These are phyloP conservation scores for Axea sp. DNA, from an alignment of 2,888 invertebrate genomes.

Conservation along the genomic window DNA sequence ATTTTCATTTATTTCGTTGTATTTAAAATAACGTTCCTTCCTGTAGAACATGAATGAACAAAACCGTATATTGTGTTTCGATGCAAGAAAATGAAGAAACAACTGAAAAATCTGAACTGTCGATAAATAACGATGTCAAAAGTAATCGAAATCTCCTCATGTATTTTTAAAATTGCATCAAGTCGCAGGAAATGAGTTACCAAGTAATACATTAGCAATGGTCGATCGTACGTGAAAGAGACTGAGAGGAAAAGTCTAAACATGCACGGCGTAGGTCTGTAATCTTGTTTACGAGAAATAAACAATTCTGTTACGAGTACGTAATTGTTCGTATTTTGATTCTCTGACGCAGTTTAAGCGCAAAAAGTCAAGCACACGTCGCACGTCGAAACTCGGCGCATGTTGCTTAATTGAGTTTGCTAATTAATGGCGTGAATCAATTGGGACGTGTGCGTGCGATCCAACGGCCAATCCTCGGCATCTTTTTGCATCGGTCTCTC, in stretches of 20 bases:
- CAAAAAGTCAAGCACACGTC: constrained; percentile 54
- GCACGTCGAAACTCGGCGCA: constrained; percentile 41
- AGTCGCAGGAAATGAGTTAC: constrained; percentile 22
- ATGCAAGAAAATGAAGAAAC: too few species aligned
- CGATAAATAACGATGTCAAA: constrained; percentile 22
- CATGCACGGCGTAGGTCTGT: constrained; percentile 52
- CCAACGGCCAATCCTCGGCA: not conserved
- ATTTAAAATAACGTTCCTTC: too few species aligned
- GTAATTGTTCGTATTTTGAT: constrained; percentile 75
- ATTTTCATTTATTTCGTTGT: not conserved
- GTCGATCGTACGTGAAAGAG: constrained; percentile 33
- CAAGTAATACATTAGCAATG: constrained; percentile 20
- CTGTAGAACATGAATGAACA: too few species aligned
- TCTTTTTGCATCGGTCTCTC: not conserved
- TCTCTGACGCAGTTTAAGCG: constrained; percentile 50
- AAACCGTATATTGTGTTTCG: too few species aligned
- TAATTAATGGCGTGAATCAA: constrained; percentile 75
- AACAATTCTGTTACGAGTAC: constrained; percentile 70
- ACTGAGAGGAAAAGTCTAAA: constrained; percentile 18
- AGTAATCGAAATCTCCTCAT: constrained; percentile 25
- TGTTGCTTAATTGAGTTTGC: constrained; percentile 70
- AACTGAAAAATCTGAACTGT: not conserved
- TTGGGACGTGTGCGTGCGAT: constrained; percentile 48
- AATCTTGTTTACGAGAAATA: constrained; percentile 68
- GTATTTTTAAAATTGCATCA: constrained; percentile 27